A percentile compares a stretch with the other conserved stretches of the same genome.
phyloP scores from a whole-genome alignment of 2,113 vertebrate genomes.

The Collichthys lucidus region DNA sequence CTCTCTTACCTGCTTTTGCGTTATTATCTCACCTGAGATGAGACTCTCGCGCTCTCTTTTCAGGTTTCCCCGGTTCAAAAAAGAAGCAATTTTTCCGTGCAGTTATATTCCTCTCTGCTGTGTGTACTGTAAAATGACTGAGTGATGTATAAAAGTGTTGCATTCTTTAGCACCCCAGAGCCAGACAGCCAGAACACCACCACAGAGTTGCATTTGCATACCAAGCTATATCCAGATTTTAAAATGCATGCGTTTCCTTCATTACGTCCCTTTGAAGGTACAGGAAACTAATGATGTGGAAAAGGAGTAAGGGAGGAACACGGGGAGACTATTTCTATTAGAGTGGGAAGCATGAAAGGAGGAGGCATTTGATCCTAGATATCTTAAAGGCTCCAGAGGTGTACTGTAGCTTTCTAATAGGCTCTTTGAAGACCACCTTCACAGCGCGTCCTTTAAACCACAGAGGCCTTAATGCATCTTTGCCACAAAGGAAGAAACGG shows the following conservation, averaged over 20 bases:
- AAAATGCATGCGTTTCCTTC: conserved; percentile 55
- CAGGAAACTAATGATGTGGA: conserved; percentile 72
- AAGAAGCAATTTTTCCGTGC: background rate
- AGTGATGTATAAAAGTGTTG: background rate
- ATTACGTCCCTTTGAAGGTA: conserved; percentile 66
- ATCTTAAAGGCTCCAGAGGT: conserved; percentile 79
- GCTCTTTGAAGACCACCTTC: conserved; percentile 77
- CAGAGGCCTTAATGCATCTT: conserved; percentile 50
- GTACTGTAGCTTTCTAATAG: conserved; percentile 67
- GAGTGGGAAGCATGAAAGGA: conserved; percentile 60
- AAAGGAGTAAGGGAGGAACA: conserved; percentile 11
- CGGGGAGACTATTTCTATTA: conserved; percentile 44
- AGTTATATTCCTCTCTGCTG: background rate
- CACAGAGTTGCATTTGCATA: conserved; percentile 9
- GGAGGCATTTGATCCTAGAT: conserved; percentile 73
- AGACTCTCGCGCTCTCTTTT: background rate
- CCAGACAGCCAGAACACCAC: background rate
- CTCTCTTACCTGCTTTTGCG: too few species aligned
- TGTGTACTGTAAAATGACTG: background rate
- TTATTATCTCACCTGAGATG: background rate
- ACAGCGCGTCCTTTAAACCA: conserved; percentile 47
- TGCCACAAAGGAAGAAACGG: conserved; percentile 45
- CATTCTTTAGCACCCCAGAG: background rate
- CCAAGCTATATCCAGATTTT: conserved; percentile 30
- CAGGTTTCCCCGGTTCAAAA: background rate